phyloP scores from a whole-genome alignment of 2,113 vertebrate genomes.

The Platycercus adscitus region DNA sequence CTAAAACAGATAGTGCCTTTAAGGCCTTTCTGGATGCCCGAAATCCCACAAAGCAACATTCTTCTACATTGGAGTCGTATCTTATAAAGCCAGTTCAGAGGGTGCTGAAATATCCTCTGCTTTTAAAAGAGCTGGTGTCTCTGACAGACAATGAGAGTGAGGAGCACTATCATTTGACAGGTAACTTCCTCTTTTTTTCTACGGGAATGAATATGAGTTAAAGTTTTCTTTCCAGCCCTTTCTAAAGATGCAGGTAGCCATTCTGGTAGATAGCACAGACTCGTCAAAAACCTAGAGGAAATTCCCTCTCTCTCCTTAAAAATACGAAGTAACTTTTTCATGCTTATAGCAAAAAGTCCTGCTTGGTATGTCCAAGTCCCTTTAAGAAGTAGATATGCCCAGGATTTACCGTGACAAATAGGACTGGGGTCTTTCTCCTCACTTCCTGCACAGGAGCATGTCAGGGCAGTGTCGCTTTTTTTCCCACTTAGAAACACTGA shows the following conservation, averaged over 20 bases:
- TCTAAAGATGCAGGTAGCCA: not conserved
- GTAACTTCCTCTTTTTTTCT: constrained; percentile 65
- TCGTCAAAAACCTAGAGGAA: not conserved
- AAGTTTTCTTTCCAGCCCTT: not conserved
- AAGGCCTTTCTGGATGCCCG: constrained; percentile 91
- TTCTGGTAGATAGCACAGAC: not conserved
- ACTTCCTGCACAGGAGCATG: not conserved
- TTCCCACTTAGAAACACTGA: not conserved
- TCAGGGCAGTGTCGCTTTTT: not conserved
- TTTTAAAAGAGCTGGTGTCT: constrained; percentile 94
- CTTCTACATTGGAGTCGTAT: constrained; percentile 95
- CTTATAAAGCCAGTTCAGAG: constrained; percentile 98
- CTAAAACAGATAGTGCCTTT: constrained; percentile 93
- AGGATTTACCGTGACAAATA: not conserved
- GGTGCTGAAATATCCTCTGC: constrained; percentile 95
- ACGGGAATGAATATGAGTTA: not conserved
- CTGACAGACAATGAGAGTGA: constrained; percentile 93
- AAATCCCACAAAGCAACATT: constrained; percentile 96
- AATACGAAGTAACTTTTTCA: accelerated
- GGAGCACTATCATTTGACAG: constrained; percentile 95
- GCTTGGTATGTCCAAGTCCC: not conserved
- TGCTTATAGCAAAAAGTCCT: not conserved
- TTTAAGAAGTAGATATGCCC: not conserved
- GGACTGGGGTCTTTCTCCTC: not conserved
- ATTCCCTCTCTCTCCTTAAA: not conserved